Evolutionary conservation across 2,888 invertebrate genomes (phyloP), one percentile per base, ranked within the genome.

Genomic region (Caradrina clavipalpis): DNA sequence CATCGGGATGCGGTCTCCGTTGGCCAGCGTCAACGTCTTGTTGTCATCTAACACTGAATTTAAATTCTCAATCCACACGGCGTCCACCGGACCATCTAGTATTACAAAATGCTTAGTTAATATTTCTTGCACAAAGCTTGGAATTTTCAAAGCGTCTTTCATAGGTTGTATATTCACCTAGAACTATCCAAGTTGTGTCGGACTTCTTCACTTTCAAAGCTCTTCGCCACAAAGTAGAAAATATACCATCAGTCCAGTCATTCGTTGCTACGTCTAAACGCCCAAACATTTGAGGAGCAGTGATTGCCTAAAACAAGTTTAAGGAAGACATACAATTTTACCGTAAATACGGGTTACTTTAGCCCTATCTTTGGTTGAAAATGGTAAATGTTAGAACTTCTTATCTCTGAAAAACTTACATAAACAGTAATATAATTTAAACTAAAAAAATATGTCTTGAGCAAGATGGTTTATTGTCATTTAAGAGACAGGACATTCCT

Each of bases 221-320:
- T 90, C 98, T 96, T 83, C 98, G 96, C 98, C 98, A 99, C 4
- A 99, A 93, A 0, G 98, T 98, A 0, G 98, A 98, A 91, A 99
- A 99, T 85, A 99, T 99, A n/a, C 99, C 99, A 93, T 99, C 99
- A 0, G 98, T 99, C 99, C 99, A 99, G 89, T 99, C 99, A 90
- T 99, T 99, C 0, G 99, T 99, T 0, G 98, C 98, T 0, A 98
- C 98, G 91, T 99, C 99, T 50, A 99, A 94, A 51, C 97, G 96
- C 0, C 98, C 98, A 92, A 98, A 99, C 98, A 99, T 99, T 96
- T 99, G 98, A 0, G 98, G 97, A 0, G 98, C 98, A 26, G 98
- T 98, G 78, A 98, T 98, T 4, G 98, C 98, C 97, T 98, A 59
- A 22, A 85, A 65, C 19, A 11, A 22, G 22, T 19, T 13, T 39